Evolutionary conservation across 2,797 vertebrate species (phyloP).

Genomic region (Sebastes vulpes): DNA sequence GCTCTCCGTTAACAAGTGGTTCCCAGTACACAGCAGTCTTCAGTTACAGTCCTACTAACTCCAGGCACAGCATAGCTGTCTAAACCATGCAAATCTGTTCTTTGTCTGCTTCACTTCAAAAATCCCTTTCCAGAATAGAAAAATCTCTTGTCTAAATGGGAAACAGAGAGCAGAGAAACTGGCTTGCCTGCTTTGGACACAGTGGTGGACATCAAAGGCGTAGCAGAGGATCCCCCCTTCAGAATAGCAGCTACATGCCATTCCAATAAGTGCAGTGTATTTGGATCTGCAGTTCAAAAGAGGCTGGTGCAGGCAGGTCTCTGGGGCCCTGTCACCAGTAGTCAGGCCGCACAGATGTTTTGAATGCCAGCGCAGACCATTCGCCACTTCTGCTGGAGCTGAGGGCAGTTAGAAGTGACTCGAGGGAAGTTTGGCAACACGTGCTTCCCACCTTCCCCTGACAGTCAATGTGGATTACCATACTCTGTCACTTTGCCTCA

Average conservation of each 20-base stretch:
- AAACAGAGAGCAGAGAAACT: constrained; percentile 75
- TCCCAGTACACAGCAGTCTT: constrained; percentile 1
- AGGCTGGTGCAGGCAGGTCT: constrained; percentile 73
- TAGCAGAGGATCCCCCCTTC: constrained; percentile 79
- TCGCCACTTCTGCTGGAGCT: constrained; percentile 71
- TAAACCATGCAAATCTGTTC: constrained; percentile 67
- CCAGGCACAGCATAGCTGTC: constrained; percentile 54
- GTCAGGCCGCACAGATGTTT: constrained; percentile 82
- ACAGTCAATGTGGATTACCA: constrained; percentile 1
- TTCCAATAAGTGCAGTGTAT: constrained; percentile 81
- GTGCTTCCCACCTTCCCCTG: constrained; percentile 51
- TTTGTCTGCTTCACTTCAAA: constrained; percentile 75
- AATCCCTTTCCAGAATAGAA: constrained; percentile 59
- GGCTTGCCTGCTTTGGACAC: constrained; percentile 75
- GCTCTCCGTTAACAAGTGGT: constrained; percentile 12
- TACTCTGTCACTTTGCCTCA: neutral
- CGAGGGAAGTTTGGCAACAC: constrained; percentile 36
- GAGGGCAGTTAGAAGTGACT: constrained; percentile 59
- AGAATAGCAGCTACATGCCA: constrained; percentile 84
- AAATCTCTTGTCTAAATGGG: constrained; percentile 70
- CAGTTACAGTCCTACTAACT: constrained; percentile 5
- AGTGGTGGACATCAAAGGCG: constrained; percentile 83
- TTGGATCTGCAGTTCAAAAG: constrained; percentile 84
- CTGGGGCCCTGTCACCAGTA: constrained; percentile 74
- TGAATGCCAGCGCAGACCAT: constrained; percentile 72